These are phyloP conservation scores for Agrilus planipennis DNA, from an alignment of 1,140 invertebrate species.

Conservation along the genomic window DNA sequence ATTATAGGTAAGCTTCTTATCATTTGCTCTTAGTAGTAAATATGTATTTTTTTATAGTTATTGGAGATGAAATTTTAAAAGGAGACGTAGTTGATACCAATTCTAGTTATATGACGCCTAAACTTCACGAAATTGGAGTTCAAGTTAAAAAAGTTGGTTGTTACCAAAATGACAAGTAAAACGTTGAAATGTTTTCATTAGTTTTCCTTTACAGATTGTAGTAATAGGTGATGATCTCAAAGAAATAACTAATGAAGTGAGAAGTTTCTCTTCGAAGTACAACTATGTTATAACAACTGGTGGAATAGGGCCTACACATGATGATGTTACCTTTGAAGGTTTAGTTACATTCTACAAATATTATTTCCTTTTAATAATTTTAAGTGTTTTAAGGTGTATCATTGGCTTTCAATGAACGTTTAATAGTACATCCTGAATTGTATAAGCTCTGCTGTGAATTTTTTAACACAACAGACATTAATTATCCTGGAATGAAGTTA, in stretches of 20 bases:
- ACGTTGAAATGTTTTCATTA: slow-evolving; percentile 13
- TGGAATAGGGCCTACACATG: slow-evolving; percentile 75
- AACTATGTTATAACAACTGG: slow-evolving; percentile 65
- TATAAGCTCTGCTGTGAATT: slow-evolving; percentile 43
- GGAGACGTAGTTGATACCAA: slow-evolving; percentile 66
- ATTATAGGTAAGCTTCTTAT: too few relatives aligned
- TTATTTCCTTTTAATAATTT: too few relatives aligned
- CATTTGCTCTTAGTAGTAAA: too few relatives aligned
- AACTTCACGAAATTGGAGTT: slow-evolving; percentile 53
- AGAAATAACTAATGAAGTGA: slow-evolving; percentile 56
- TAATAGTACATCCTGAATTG: slow-evolving; percentile 47
- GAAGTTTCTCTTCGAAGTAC: slow-evolving; percentile 46
- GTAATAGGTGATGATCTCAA: slow-evolving; percentile 59
- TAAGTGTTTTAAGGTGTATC: slow-evolving; percentile 40
- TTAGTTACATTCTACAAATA: slow-evolving; percentile 3
- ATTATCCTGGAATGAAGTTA: slow-evolving; percentile 38
- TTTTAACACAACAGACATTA: slow-evolving; percentile 29
- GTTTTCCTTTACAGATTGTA: slow-evolving; percentile 41
- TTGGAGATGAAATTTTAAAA: slow-evolving; percentile 80
- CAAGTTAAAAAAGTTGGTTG: slow-evolving; percentile 45
- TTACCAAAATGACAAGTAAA: slow-evolving; percentile 6
- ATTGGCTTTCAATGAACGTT: slow-evolving; percentile 51
- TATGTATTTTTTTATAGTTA: too few relatives aligned
- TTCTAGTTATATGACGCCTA: slow-evolving; percentile 53
- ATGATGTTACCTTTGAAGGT: slow-evolving; percentile 74